Conservation (phyloP, 2,888 invertebrate genomes). For the Acleris emargana region DNA sequence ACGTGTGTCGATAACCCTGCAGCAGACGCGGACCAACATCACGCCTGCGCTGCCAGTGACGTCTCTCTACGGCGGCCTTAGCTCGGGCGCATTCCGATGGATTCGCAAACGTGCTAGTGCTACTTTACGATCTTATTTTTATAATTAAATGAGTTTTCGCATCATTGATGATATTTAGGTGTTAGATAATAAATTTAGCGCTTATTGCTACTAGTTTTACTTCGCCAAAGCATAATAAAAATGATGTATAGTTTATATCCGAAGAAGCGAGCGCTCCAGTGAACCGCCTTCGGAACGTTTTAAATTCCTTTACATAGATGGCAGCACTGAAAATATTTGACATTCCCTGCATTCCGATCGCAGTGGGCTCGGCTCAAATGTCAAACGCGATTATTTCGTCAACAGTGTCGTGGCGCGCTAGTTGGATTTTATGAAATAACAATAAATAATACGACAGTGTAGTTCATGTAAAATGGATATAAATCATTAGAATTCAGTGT, state of each 20-base stretch:
- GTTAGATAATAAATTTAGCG: not conserved
- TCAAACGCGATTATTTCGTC: constrained; percentile 86
- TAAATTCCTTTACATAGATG: constrained; percentile 83
- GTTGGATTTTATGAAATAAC: constrained; percentile 81
- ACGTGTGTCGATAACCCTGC: constrained; percentile 81
- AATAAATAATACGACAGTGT: constrained; percentile 75
- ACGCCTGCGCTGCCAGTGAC: constrained; percentile 73
- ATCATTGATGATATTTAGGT: constrained; percentile 6
- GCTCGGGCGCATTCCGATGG: constrained; percentile 71
- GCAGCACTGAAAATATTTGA: constrained; percentile 87
- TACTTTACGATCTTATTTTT: constrained; percentile 55
- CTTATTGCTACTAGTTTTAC: not conserved
- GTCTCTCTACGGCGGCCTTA: constrained; percentile 68
- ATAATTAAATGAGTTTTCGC: constrained; percentile 11
- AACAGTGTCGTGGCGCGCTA: constrained; percentile 82
- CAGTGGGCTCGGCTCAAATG: constrained; percentile 89
- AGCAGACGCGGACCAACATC: constrained; percentile 67
- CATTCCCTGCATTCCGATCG: constrained; percentile 86
- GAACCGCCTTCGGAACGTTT: constrained; percentile 66
- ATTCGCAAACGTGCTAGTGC: constrained; percentile 58
- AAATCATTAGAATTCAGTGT: constrained; percentile 66
- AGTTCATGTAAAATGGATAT: constrained; percentile 73
- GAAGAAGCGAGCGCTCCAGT: constrained; percentile 56
- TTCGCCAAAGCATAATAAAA: constrained; percentile 9
- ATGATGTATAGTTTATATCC: constrained; percentile 24